Evolutionary conservation across 2,888 invertebrate genomes (phyloP), one percentile per base, ranked within the genome.

Genomic region (Drosophila monieri): DNA sequence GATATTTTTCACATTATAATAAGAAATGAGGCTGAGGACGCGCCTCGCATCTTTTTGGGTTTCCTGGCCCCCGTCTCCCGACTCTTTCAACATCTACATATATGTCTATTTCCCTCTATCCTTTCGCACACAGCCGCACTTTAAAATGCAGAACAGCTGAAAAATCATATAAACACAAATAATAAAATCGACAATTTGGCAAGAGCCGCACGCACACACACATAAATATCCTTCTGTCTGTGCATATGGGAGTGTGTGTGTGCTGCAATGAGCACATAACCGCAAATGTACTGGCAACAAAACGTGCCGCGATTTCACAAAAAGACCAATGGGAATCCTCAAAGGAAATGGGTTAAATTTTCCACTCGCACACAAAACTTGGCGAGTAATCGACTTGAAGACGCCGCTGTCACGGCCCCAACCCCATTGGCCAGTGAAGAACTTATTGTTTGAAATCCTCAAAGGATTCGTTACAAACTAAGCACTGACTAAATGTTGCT

Each of bases 111-210:
- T 30, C 23, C 2, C 44, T 21, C 14, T 18, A 30, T 43, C n/a
- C 12, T 14, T 41, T 39, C 32, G 12, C 39, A 25, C 32, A n/a
- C 37, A 2, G 30, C 9, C 32, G 27, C 76, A 77, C 80, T 90
- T 89, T 69, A 78, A 87, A 88, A 90, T 89, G 85, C 83, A 88
- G 83, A 88, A 80, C 89, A 88, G 85, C 84, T 88, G 81, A 83
- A 78, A 83, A 85, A 86, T 81, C 88, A 85, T 88, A 89, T 89
- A 89, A 90, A 85, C 89, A 89, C 88, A 88, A 88, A 89, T 89
- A 88, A 89, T 88, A 87, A 89, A 90, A 89, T 87, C 78, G 85
- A 81, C 86, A 86, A 80, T 89, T 89, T 80, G 87, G 88, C 85
- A 85, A 85, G 74, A 87, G 85, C 74, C 85, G 62, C 83, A 81